Evolutionary conservation across 2,113 vertebrate species (phyloP).

Genomic region (Cephalopholis sonnerati): DNA sequence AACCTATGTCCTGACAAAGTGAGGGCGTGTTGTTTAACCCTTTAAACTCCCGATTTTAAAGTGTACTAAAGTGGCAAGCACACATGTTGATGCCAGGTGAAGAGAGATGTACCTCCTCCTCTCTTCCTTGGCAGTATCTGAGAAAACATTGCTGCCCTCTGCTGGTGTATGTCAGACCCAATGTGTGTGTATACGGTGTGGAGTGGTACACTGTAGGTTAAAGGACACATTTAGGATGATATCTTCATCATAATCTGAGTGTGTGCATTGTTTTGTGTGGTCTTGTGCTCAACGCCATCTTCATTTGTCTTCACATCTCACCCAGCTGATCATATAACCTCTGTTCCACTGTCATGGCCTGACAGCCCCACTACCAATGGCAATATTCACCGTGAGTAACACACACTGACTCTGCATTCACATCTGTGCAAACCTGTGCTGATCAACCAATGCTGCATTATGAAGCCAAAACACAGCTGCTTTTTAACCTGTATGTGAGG

Average conservation of each 20-base stretch:
- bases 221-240: background rate
- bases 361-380: conserved; percentile 68
- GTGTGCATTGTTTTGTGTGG: conserved; percentile 24
- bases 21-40: too few relatives aligned
- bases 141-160: background rate
- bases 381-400: conserved; percentile 63
- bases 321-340: conserved; percentile 74
- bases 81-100: background rate
- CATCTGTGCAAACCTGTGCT: background rate
- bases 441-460: background rate
- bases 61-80: background rate
- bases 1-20: too few relatives aligned
- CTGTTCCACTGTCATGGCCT: conserved; percentile 73
- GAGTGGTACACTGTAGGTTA: background rate
- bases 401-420: background rate
- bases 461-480: background rate
- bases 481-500: background rate
- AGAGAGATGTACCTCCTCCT: background rate
- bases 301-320: conserved; percentile 61
- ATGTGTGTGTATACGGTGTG: background rate
- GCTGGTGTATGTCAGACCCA: background rate
- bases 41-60: too few relatives aligned
- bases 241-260: background rate
- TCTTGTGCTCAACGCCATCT: conserved; percentile 56
- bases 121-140: background rate